Base-by-base conservation (phyloP, 2,797 vertebrate species). In the Anolis apletophallus region DNA sequence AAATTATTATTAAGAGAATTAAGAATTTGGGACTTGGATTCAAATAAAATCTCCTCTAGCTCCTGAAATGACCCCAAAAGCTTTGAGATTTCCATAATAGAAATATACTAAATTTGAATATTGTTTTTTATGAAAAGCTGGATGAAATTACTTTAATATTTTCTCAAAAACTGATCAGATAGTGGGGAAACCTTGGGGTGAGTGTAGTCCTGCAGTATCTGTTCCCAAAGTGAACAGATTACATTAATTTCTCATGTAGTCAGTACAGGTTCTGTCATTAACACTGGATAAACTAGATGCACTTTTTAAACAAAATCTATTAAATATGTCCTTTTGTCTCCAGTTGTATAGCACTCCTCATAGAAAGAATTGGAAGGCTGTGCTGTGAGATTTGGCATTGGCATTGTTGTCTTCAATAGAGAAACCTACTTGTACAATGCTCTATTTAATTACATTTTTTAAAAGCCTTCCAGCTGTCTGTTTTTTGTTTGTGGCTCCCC, bases 401-500 rank as follows among this genome's bases (percentile, higher is more conserved):
- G 8, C 29, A n/a, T 10, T 88, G 5, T 78, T 89, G 87, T 46
- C 57, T 34, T 36, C 71, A 87, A 76, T 50, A 78, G 4, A 84
- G 0, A 10, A 32, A 91, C 80, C 87, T 19, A 32, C 29, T 68
- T 1, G 0, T 82, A 85, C 84, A 87, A 3, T 50, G 50, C 68
- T 54, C 81, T 81, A 78, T 80, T 9, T 73, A 86, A 90, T 71
- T 59, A 76, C 5, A 55, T 73, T 72, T 78, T 88, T 29, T 77
- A 92, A 83, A 0, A 82, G 11, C 14, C 2, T 54, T 91, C 85
- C 29, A 73, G 46, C 87, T 71, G 21, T 14, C 52, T 77, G n/a
- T n/a, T 46, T 50, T 93, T 84, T 34, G 69, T 59, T 72, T 83
- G 84, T 13, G 83, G 82, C 85, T 77, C 40, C 61, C 85, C 50